phyloP scores from a whole-genome alignment of 2,888 invertebrate species.

The Periphyllus acericola region DNA sequence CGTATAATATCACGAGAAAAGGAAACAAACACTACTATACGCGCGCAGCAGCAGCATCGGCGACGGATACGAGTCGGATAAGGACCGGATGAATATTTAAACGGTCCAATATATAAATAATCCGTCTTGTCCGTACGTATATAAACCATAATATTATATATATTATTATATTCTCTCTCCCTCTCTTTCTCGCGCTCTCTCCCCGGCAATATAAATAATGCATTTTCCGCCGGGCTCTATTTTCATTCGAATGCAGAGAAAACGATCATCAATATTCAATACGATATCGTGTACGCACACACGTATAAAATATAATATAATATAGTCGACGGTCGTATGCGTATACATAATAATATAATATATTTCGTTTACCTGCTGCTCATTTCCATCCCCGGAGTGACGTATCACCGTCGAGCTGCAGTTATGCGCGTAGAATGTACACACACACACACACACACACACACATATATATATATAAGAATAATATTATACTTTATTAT shows the following conservation, averaged over 20 bases:
- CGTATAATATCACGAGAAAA: neutral
- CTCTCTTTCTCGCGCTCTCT: neutral
- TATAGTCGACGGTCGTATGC: too few relatives aligned
- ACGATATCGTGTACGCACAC: neutral
- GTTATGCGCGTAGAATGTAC: neutral
- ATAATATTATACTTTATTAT: neutral
- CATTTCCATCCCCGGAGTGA: neutral
- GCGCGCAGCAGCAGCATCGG: neutral
- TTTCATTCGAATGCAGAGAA: neutral
- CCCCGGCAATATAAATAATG: constrained; percentile 47
- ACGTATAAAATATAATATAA: neutral
- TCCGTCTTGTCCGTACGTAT: constrained; percentile 18
- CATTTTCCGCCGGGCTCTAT: constrained; percentile 14
- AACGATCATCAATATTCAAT: constrained; percentile 36
- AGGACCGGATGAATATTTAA: constrained; percentile 53
- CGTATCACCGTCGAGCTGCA: neutral
- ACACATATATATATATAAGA: too few relatives aligned
- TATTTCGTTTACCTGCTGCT: neutral
- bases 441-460: neutral
- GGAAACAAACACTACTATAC: neutral
- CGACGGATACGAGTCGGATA: constrained; percentile 34
- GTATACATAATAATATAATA: neutral
- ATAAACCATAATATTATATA: neutral
- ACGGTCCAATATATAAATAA: constrained; percentile 28
- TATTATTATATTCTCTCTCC: neutral